Base-by-base conservation (phyloP, 2,797 vertebrate species). In the Xenopus petersii region DNA sequence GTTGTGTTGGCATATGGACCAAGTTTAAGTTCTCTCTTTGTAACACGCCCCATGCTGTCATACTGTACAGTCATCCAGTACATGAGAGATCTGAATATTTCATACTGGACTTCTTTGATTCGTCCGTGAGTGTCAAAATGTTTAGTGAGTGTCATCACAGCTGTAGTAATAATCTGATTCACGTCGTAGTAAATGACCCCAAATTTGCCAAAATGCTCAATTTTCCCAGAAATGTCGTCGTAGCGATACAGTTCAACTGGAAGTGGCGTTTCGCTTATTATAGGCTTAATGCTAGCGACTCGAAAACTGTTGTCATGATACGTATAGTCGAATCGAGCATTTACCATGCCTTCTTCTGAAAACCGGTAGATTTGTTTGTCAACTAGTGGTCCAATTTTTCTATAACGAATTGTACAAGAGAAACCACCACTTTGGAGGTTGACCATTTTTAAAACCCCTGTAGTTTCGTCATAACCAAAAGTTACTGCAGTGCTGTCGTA, bases 61-160 rank as follows among this genome's bases (percentile, higher is more conserved):
- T 99, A 99, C 71, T 99, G 97, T 70, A 99, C 96, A 0, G 97
- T 99, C 98, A 99, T 99, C 98, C 98, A 99, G 89, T 99, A 99
- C 98, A 99, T 98, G 10, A 99, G 94, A 0, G 97, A 99, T 10
- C 98, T 90, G 87, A 99, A 99, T 88, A 99, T 99, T 88, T 99
- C 98, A 0, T 99, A 99, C 67, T 99, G 98, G 62, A 99, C 97
- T 82, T 99, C 98, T 85, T 99, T 99, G 89, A 99, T 98, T 74
- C 97, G 94, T 1, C 98, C 98, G 0, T 99, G 97, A 21, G 98
- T 98, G 83, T 99, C 98, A 3, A 99, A 99, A 85, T 99, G 97
- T 84, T 99, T 99, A 87, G 96, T 99, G 81, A 99, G 91, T 0
- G 98, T 99, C 98, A 99, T 99, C 16, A 99, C 98, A 0, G 98